These are phyloP conservation scores for Poicephalus meyeri DNA, from an alignment of 2,113 vertebrate genomes.

Conservation along the genomic window DNA sequence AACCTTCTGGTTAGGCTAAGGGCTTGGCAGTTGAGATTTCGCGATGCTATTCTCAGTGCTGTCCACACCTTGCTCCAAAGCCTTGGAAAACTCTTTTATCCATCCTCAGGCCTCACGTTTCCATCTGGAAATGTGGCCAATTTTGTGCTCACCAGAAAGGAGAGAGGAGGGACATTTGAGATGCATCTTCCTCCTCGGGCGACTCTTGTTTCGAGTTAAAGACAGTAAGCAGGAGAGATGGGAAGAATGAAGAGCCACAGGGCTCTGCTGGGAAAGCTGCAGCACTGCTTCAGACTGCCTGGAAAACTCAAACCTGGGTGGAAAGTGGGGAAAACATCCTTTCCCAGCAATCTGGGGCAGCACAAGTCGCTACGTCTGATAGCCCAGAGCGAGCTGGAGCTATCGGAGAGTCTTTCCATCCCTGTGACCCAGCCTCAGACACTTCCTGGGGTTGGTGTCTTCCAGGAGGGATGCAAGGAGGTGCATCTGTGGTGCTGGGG, in stretches of 20 bases:
- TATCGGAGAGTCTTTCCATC: background rate
- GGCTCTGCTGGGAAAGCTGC: background rate
- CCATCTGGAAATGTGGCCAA: background rate
- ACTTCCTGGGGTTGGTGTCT: fast-evolving
- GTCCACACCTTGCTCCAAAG: slow-evolving; percentile 65
- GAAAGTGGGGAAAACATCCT: background rate
- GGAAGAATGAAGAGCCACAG: background rate
- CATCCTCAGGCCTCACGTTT: slow-evolving; percentile 44
- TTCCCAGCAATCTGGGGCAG: background rate
- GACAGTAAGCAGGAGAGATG: background rate
- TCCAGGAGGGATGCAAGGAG: background rate
- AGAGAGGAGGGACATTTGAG: background rate
- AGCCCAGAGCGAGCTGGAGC: background rate
- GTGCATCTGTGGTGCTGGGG: fast-evolving
- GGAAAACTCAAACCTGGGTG: background rate
- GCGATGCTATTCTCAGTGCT: slow-evolving; percentile 60
- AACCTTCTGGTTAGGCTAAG: slow-evolving; percentile 70
- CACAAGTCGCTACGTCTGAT: background rate
- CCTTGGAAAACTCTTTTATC: slow-evolving; percentile 45
- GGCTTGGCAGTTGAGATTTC: slow-evolving; percentile 68
- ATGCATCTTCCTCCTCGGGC: background rate
- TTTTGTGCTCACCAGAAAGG: background rate
- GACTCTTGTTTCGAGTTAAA: background rate
- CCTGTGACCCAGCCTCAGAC: background rate
- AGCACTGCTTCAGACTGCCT: background rate